Conservation (phyloP, 2,888 invertebrate species). For the Apamea crenata region DNA sequence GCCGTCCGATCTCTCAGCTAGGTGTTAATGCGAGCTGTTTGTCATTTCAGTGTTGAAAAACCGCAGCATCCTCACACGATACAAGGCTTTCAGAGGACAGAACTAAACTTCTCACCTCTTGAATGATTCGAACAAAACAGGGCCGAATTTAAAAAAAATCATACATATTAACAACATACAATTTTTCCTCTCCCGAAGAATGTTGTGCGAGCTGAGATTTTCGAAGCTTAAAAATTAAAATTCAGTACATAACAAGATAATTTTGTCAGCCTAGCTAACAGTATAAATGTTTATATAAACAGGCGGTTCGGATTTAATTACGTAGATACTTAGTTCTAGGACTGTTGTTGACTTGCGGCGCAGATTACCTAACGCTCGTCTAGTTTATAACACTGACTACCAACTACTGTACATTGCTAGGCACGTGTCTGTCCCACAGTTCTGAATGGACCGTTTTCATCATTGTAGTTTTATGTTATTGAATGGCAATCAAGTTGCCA, state of each 20-base stretch:
- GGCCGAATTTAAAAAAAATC: background rate
- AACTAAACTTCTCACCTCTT: background rate
- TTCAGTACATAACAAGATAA: too few species aligned
- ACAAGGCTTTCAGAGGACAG: background rate
- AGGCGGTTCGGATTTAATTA: background rate
- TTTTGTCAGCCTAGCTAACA: background rate
- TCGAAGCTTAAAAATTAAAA: background rate
- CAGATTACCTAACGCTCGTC: background rate
- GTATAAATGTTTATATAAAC: background rate
- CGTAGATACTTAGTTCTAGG: background rate
- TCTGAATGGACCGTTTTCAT: background rate
- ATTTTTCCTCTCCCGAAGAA: background rate
- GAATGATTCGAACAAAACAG: background rate
- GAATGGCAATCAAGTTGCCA: background rate
- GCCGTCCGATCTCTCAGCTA: constrained; percentile 4
- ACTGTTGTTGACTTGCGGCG: background rate
- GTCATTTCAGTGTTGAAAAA: background rate
- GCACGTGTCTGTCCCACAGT: background rate
- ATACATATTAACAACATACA: too few species aligned
- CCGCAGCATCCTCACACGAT: background rate
- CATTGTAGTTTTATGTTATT: background rate
- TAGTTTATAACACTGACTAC: background rate
- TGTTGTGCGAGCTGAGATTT: background rate
- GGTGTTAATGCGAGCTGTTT: constrained; percentile 3
- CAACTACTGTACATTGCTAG: background rate